Evolutionary conservation across 2,888 invertebrate genomes (phyloP), one percentile per base, ranked within the genome.

Genomic region (Amorpha juglandis): DNA sequence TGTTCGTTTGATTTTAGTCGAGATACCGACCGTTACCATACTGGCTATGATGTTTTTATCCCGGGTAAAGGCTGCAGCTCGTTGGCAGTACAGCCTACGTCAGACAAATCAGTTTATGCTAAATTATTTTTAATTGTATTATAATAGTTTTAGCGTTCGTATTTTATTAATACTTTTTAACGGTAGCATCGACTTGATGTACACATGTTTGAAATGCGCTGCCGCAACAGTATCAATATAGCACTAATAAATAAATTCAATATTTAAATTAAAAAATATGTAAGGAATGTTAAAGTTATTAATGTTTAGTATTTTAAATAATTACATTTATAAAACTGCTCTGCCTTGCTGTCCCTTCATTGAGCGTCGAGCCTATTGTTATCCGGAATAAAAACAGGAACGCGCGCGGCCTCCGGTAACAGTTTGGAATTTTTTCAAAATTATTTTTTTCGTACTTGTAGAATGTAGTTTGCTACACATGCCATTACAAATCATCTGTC

Each of bases 401-500:
- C 16, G 58, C 58, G 42, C 19, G 19, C 11, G 19, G 38, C 19
- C 19, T n/a, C 19, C 38, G 58, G 19, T 42, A 38, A 35, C 12
- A 19, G 38, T 14, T 55, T n/a, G 19, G 0, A 19, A 19, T 16
- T 42, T 58, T 42, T 42, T 58, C 58, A 58, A 58, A 58, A 58
- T 42, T 58, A 42, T 58, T 12, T 55, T 19, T 42, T 58, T 58
- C 38, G 16, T 58, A 58, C 12, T 42, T 4, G 58, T 58, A 58
- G 58, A 58, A 58, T 58, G 58, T 58, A 58, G 58, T 42, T 58
- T 58, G 58, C 58, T 58, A 58, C 42, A 42, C 19, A 58, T 12
- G 38, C 42, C 58, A 42, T 42, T 19, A 42, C 42, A 6, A 58
- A 19, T 38, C 58, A 38, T 38, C 12, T 16, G 7, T 35, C 58